phyloP scores from a whole-genome alignment of 2,797 vertebrate genomes.

The Pyrocephalus nanus region DNA sequence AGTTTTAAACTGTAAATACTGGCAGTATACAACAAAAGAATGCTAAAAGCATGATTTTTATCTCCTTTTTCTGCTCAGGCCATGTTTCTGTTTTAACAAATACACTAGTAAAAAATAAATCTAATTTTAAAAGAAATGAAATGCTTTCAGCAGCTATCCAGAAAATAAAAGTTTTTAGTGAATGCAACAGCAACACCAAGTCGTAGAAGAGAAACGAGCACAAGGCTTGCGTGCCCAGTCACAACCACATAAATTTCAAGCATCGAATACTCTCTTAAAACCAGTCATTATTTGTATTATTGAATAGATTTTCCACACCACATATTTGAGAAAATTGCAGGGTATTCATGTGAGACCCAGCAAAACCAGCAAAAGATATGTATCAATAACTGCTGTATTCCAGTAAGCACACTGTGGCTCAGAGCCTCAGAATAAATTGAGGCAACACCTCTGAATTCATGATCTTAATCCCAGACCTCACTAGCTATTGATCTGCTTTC shows the following conservation, averaged over 20 bases:
- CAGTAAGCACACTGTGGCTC: not conserved
- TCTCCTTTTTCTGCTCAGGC: not conserved
- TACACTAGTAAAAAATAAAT: not conserved
- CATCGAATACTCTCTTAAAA: not conserved
- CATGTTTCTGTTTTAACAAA: not conserved
- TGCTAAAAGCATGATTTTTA: not conserved
- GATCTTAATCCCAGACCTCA: not conserved
- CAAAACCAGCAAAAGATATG: not conserved
- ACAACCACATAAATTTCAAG: constrained; percentile 4
- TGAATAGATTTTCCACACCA: not conserved
- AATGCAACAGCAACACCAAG: not conserved
- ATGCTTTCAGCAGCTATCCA: not conserved
- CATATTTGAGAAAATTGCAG: not conserved
- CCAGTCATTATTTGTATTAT: not conserved
- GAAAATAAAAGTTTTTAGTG: not conserved
- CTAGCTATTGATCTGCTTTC: not conserved
- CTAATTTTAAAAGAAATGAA: not conserved
- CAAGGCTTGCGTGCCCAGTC: not conserved
- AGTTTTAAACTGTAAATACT: not conserved
- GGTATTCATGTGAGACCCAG: not conserved
- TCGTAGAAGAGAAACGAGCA: not conserved
- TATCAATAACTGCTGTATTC: not conserved
- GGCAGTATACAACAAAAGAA: not conserved
- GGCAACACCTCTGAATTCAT: not conserved
- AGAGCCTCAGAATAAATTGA: not conserved